Evolutionary conservation across 2,113 vertebrate species (phyloP).

Genomic region (Semnornis frantzii): DNA sequence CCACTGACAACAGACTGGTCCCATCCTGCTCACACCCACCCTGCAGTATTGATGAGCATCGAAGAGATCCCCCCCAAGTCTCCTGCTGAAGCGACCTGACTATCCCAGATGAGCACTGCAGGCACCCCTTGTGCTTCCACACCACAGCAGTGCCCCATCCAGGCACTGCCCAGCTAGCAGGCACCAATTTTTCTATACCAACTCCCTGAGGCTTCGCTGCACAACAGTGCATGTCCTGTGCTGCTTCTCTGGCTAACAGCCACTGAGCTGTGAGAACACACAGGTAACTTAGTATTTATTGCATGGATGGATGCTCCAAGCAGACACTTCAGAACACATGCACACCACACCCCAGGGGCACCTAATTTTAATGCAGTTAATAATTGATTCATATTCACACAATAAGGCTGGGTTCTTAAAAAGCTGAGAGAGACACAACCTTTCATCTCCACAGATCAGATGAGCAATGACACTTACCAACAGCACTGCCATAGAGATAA

Average conservation of each 20-base stretch:
- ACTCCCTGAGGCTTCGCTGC: not conserved
- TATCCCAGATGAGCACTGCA: not conserved
- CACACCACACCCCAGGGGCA: not conserved
- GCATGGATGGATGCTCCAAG: not conserved
- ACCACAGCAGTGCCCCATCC: not conserved
- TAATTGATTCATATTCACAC: not conserved
- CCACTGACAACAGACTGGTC: too few species aligned
- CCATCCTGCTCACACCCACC: too few species aligned
- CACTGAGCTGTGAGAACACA: not conserved
- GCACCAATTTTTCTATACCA: not conserved
- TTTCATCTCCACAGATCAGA: not conserved
- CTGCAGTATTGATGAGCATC: too few species aligned
- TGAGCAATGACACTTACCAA: not conserved
- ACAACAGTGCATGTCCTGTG: not conserved
- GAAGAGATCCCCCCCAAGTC: too few species aligned
- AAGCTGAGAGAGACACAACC: not conserved
- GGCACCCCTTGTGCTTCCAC: not conserved
- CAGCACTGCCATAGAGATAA: not conserved
- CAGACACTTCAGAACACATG: not conserved
- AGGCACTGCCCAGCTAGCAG: not conserved
- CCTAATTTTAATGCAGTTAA: not conserved
- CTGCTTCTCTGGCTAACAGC: not conserved
- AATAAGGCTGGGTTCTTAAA: not conserved
- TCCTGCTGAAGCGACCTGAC: not conserved
- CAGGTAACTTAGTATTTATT: not conserved